Conservation (phyloP, 2,113 vertebrate species). For the Lontra canadensis region DNA sequence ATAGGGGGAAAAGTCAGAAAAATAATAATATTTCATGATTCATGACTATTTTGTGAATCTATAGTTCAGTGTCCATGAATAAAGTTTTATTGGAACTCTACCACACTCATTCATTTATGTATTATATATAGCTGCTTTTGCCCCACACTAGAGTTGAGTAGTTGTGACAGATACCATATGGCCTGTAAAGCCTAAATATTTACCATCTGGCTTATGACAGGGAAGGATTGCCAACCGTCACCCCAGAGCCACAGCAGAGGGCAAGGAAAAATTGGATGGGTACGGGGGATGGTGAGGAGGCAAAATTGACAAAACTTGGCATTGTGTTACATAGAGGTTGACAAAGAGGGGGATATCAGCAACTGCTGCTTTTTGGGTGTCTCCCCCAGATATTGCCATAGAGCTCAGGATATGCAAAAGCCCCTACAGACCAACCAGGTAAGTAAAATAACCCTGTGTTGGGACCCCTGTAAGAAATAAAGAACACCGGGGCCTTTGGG, state of each 20-base stretch:
- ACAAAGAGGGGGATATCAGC: not conserved
- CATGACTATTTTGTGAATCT: not conserved
- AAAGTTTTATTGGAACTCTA: not conserved
- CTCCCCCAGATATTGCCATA: not conserved
- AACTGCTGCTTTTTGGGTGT: not conserved
- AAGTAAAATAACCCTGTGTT: not conserved
- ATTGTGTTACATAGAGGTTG: not conserved
- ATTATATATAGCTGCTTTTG: not conserved
- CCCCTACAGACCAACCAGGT: not conserved
- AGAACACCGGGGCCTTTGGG: not conserved
- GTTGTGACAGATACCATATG: not conserved
- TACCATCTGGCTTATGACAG: not conserved
- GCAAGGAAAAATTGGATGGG: not conserved
- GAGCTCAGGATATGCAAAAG: not conserved
- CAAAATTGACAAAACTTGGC: not conserved
- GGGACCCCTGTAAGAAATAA: not conserved
- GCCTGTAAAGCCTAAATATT: not conserved
- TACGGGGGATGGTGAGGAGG: not conserved
- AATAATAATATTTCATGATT: not conserved
- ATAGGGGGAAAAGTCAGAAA: not conserved
- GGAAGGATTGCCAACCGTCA: not conserved
- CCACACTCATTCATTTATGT: accelerated
- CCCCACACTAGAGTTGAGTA: not conserved
- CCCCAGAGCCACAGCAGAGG: not conserved
- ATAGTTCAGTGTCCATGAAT: not conserved